Percentiles rank a stretch among this genome's conserved stretches.
Conservation (phyloP, 2,797 vertebrate species). For the Chaunax sp. region DNA sequence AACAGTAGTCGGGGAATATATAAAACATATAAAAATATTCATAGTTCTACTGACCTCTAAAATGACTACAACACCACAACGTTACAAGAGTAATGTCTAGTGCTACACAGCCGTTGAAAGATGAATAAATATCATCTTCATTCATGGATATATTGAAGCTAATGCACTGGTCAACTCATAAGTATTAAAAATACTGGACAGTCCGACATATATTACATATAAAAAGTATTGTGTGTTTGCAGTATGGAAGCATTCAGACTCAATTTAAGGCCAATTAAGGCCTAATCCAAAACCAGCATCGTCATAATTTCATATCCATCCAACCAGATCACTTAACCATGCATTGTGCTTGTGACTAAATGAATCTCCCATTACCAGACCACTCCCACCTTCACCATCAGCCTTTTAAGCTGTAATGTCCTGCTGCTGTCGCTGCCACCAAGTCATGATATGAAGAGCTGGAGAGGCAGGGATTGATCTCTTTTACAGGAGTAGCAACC, state of each 20-base stretch:
- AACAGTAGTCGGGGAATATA: not conserved
- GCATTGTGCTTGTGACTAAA: constrained; percentile 9
- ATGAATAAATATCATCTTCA: too few relatives aligned
- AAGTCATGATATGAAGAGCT: constrained; percentile 19
- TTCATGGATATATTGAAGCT: too few relatives aligned
- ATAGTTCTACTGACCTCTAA: too few relatives aligned
- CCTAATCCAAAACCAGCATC: too few relatives aligned
- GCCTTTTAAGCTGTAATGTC: not conserved
- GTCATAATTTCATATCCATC: not conserved
- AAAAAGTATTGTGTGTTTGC: too few relatives aligned
- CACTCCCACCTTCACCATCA: not conserved
- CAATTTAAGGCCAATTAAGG: too few relatives aligned
- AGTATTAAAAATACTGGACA: too few relatives aligned
- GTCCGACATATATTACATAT: not conserved
- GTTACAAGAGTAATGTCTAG: too few relatives aligned
- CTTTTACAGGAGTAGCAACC: not conserved
- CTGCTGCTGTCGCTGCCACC: not conserved
- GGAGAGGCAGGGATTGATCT: not conserved
- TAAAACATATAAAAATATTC: too few relatives aligned
- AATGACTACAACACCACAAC: too few relatives aligned
- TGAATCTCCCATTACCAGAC: constrained; percentile 12
- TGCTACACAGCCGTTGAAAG: too few relatives aligned
- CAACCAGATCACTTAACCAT: not conserved
- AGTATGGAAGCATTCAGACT: too few relatives aligned
- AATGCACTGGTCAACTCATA: not conserved